These are phyloP conservation scores for Megalurothrips usitatus DNA, from an alignment of 2,888 invertebrate genomes.

Conservation along the genomic window DNA sequence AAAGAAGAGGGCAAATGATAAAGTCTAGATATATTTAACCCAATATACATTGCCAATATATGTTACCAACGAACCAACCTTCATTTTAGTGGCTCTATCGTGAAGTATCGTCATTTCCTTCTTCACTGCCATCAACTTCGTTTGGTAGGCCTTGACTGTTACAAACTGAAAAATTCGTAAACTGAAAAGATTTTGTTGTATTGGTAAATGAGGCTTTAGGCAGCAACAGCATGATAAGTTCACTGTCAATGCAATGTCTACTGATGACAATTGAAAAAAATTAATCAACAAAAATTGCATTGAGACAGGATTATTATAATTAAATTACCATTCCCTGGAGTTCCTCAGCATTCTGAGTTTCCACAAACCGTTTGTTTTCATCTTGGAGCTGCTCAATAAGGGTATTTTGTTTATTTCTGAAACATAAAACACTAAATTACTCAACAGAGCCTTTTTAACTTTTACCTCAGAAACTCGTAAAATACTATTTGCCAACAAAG, in stretches of 20 bases:
- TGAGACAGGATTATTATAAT: background rate
- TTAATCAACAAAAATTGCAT: background rate
- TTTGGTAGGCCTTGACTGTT: conserved; percentile 14
- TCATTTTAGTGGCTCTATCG: conserved; percentile 12
- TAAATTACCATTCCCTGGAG: conserved; percentile 7
- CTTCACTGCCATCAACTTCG: conserved; percentile 24
- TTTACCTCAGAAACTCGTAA: no score
- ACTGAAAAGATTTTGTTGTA: conserved; percentile 8
- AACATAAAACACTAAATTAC: background rate
- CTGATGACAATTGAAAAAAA: background rate
- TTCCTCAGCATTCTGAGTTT: background rate
- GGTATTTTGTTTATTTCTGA: background rate
- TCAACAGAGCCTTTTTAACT: no score
- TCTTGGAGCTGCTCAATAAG: conserved; percentile 8
- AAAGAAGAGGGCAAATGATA: background rate
- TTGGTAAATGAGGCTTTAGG: conserved; percentile 8
- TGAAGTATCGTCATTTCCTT: conserved; percentile 22
- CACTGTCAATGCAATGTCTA: no score
- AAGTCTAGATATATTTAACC: background rate
- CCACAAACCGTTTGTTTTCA: conserved; percentile 11
- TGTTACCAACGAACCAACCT: background rate
- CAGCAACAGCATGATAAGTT: background rate
- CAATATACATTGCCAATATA: background rate
- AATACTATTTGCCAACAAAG: no score
- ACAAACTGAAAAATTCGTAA: conserved; percentile 23